Percentiles rank a stretch among this genome's conserved stretches.
These are phyloP conservation scores for Terebella lapidaria DNA, from an alignment of 2,888 invertebrate genomes.

Conservation along the genomic window DNA sequence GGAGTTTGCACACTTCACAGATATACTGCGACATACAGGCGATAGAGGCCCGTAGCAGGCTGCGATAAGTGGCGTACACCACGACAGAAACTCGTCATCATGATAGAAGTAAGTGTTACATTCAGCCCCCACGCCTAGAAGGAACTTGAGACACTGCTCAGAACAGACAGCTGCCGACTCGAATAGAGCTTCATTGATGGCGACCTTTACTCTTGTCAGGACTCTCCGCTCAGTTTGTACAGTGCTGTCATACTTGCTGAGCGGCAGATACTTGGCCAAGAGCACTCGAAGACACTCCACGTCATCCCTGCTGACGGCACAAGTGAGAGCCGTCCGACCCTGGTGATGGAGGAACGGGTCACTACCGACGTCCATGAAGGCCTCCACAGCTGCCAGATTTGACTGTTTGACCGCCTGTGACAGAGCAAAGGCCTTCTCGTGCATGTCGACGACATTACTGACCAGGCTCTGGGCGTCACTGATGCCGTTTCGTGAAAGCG, in stretches of 20 bases:
- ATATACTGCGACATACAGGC: background rate
- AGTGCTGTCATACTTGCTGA: background rate
- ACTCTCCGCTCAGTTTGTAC: background rate
- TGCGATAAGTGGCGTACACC: constrained; percentile 10
- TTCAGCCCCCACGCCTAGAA: constrained; percentile 3
- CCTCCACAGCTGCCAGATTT: background rate
- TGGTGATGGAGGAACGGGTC: constrained; percentile 8
- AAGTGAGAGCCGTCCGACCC: constrained; percentile 1
- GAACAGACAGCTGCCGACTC: constrained; percentile 1
- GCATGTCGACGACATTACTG: background rate
- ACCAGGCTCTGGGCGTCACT: background rate
- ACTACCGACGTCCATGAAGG: background rate
- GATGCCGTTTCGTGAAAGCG: background rate
- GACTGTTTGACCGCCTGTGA: background rate
- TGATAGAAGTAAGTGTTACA: constrained; percentile 6
- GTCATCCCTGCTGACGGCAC: constrained; percentile 3
- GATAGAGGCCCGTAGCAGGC: constrained; percentile 1
- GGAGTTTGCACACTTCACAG: background rate
- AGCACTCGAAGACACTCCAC: background rate
- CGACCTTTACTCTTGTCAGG: background rate
- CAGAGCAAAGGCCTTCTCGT: background rate
- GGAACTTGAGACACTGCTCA: background rate
- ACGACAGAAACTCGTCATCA: constrained; percentile 12
- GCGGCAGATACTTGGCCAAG: background rate
- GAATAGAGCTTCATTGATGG: constrained; percentile 7